Percentiles rank a stretch among this genome's conserved stretches.
Conservation (phyloP, 2,888 invertebrate genomes). For the Tenthredo mesomela region DNA sequence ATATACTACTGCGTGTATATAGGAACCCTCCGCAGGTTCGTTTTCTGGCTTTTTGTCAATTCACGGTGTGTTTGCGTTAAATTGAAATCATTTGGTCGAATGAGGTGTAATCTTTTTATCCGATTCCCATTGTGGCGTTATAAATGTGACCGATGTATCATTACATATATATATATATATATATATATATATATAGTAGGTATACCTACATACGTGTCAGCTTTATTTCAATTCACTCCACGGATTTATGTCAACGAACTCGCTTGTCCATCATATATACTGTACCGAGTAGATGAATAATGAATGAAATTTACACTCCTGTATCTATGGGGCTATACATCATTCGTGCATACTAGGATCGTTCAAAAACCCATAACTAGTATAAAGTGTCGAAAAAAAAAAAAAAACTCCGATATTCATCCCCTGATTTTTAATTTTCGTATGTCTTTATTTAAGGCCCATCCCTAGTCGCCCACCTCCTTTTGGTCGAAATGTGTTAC, state of each 20-base stretch:
- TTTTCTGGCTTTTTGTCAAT: conserved; percentile 34
- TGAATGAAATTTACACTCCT: neutral
- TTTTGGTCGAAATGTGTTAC: too few relatives aligned
- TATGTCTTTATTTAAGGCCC: too few relatives aligned
- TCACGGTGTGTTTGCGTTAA: conserved; percentile 48
- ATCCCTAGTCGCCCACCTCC: too few relatives aligned
- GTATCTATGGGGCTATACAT: neutral
- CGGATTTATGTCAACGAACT: conserved; percentile 31
- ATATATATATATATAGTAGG: too few relatives aligned
- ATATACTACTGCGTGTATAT: neutral
- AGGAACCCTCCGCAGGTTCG: neutral
- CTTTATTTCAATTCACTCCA: conserved; percentile 29
- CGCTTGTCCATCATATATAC: conserved; percentile 8
- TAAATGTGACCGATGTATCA: conserved; percentile 36
- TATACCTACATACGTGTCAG: neutral
- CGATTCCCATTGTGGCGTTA: conserved; percentile 39
- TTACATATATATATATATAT: neutral
- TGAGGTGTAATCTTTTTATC: conserved; percentile 37
- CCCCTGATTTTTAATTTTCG: too few relatives aligned
- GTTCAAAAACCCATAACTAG: neutral
- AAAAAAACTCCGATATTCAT: too few relatives aligned
- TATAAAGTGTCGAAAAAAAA: neutral
- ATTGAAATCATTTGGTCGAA: conserved; percentile 44
- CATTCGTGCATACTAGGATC: neutral
- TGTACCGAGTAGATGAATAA: neutral